Percentiles rank a stretch among this genome's conserved stretches.
phyloP scores from a whole-genome alignment of 2,888 invertebrate species.

The Papilio demoleus region DNA sequence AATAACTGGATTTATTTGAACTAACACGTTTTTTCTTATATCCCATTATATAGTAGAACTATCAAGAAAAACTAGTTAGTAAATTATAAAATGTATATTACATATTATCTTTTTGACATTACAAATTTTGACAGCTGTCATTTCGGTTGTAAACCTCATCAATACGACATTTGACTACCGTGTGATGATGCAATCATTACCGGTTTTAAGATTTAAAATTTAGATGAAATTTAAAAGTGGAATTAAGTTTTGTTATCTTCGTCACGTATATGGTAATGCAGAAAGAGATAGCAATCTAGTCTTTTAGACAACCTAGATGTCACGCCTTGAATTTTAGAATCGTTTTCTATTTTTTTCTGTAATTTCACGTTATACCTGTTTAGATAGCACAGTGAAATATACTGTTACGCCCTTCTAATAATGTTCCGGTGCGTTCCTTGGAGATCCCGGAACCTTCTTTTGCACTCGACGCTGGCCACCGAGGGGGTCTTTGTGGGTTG shows the following conservation, averaged over 20 bases:
- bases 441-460: no score
- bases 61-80: conserved; percentile 1
- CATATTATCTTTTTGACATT: background rate
- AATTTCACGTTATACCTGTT: no score
- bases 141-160: background rate
- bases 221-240: background rate
- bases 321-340: background rate
- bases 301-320: background rate
- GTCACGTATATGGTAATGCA: conserved; percentile 9
- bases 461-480: no score
- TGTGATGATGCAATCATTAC: background rate
- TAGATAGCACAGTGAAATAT: no score
- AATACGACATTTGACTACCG: conserved; percentile 12
- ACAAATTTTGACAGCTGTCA: conserved; percentile 14
- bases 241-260: background rate
- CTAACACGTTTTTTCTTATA: background rate
- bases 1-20: background rate
- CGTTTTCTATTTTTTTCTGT: background rate
- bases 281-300: conserved; percentile 8
- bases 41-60: background rate
- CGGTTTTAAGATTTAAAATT: conserved; percentile 8
- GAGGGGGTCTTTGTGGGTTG: no score
- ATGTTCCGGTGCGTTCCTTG: no score
- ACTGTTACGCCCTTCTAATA: no score
- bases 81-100: background rate